Evolutionary conservation across 2,797 vertebrate species (phyloP), one percentile per base, ranked within the genome.

Genomic region (Prunella strophiata): DNA sequence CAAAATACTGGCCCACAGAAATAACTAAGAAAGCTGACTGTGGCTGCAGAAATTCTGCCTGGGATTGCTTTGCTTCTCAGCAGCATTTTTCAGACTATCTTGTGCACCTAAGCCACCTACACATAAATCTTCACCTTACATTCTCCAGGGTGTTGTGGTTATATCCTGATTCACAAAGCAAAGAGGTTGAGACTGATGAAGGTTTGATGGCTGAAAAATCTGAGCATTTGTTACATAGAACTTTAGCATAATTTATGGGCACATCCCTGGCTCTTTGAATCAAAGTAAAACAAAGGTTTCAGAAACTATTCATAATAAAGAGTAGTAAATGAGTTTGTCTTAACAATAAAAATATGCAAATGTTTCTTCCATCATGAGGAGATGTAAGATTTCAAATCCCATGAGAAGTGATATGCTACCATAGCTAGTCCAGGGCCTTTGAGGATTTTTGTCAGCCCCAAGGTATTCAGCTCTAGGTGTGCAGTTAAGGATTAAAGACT

Each of bases 121-220:
- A 74, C 1, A 2, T 43, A 70, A 85, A 87, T 10, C 42, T 70
- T 54, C 16, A 23, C 51, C 32, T 70, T 76, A 17, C 5, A 16
- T 29, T 62, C 29, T 76, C 34, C 7, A 1, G 15, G 9, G 11
- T 0, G 0, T 29, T 30, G 16, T 43, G 76, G 23, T 34, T 55
- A 10, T 62, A 34, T 29, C 22, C 47, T 52, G 36, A 38, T 34
- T 67, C 34, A 50, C 19, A 57, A 30, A 74, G 52, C 22, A 7
- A 8, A 42, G 45, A 70, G 36, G 22, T 14, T 3, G 6, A 65
- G 32, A 70, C 62, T 43, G 61, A 48, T 89, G 63, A 73, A 85
- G 36, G n/a, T 47, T 72, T 27, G 34, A 29, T 0, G 0, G 52
- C 21, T 59, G 71, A 91, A 70, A 91, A 57, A 61, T 43, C 66